These are phyloP conservation scores for Halocynthia aurantium DNA, from an alignment of 23 tunicate species.

Conservation along the genomic window DNA sequence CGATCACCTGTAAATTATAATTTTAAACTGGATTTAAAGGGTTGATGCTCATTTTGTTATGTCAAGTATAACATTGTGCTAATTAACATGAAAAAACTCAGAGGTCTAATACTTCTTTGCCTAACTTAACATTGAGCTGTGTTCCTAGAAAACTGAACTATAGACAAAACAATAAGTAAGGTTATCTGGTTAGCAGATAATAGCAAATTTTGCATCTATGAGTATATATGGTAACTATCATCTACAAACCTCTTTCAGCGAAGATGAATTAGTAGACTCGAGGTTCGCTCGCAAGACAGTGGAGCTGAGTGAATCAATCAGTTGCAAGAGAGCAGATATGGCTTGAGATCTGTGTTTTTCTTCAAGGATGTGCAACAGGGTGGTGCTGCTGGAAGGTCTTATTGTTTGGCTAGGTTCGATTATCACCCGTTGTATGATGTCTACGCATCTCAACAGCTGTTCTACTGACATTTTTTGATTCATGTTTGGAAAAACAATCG, in stretches of 20 bases:
- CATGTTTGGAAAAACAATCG: constrained; percentile 18
- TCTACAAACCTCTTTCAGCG: constrained; percentile 12
- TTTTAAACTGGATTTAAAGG: too few species aligned
- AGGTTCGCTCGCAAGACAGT: neutral
- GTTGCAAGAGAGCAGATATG: constrained; percentile 9
- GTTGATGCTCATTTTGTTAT: too few species aligned
- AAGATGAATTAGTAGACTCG: constrained; percentile 1
- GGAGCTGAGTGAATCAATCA: neutral
- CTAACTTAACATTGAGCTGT: too few species aligned
- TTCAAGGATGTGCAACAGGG: neutral
- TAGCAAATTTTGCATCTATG: too few species aligned
- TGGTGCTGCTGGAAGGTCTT: neutral
- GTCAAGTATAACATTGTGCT: too few species aligned
- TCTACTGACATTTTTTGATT: constrained; percentile 12
- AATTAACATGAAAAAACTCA: too few species aligned
- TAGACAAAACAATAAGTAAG: too few species aligned
- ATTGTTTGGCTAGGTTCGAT: constrained; percentile 7
- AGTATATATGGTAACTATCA: too few species aligned
- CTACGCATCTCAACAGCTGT: neutral
- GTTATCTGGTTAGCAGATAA: too few species aligned
- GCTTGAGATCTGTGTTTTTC: constrained; percentile 17
- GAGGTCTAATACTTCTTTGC: too few species aligned
- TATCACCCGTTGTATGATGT: neutral
- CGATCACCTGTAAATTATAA: constrained; percentile 20
- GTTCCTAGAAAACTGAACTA: too few species aligned